These are phyloP conservation scores for Rousettus leschenaultii DNA, from an alignment of 2,113 vertebrate genomes.

Conservation along the genomic window DNA sequence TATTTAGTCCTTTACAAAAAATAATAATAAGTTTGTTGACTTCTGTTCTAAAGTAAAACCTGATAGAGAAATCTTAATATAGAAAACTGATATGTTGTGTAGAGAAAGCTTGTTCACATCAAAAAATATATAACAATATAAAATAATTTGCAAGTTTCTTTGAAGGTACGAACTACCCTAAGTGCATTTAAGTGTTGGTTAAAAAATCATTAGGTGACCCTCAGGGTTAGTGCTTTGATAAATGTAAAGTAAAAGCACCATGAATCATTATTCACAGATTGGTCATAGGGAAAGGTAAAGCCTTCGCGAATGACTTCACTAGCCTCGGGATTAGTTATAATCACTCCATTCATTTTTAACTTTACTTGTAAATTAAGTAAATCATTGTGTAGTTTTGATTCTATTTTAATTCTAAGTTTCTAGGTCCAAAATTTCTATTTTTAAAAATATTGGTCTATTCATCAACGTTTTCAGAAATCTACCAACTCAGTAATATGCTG, in stretches of 20 bases:
- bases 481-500: neutral
- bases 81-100: neutral
- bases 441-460: neutral
- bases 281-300: neutral
- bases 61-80: neutral
- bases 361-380: conserved; percentile 16
- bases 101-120: neutral
- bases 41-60: neutral
- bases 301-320: neutral
- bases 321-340: neutral
- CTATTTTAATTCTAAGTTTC: neutral
- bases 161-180: neutral
- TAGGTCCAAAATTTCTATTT: neutral
- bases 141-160: neutral
- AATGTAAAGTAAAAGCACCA: neutral
- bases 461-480: neutral
- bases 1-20: neutral
- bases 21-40: neutral
- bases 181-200: neutral
- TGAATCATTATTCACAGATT: neutral
- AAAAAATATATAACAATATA: neutral
- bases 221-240: neutral
- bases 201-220: neutral
- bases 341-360: neutral
- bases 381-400: neutral